These are phyloP conservation scores for Andrena flavipes DNA, from an alignment of 2,888 invertebrate species.

Conservation along the genomic window DNA sequence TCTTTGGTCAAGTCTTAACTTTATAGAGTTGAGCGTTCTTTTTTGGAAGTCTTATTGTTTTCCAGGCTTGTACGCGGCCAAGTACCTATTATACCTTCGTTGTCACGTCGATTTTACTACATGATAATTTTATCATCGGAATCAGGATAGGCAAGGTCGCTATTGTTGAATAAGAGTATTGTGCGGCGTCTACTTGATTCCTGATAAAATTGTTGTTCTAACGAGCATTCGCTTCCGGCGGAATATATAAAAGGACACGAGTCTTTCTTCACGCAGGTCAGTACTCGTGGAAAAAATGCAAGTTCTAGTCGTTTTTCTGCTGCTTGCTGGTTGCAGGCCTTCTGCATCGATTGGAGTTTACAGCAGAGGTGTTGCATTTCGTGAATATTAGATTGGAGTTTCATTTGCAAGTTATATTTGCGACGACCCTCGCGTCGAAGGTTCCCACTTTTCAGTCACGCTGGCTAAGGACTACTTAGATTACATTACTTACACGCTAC, in stretches of 20 bases:
- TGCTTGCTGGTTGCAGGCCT: slow-evolving; percentile 43
- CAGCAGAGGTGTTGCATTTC: slow-evolving; percentile 54
- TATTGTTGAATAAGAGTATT: slow-evolving; percentile 41
- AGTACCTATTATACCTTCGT: neutral
- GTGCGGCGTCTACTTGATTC: slow-evolving; percentile 46
- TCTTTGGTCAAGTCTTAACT: neutral
- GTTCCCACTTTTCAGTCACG: neutral
- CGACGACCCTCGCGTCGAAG: neutral
- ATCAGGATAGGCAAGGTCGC: slow-evolving; percentile 54
- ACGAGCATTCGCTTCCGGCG: slow-evolving; percentile 72
- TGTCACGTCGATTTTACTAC: neutral
- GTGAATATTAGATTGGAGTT: no score
- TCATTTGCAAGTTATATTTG: neutral
- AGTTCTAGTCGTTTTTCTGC: slow-evolving; percentile 34
- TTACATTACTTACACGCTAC: neutral
- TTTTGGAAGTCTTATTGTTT: neutral
- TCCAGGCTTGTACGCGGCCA: slow-evolving; percentile 4
- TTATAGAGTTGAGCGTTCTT: neutral
- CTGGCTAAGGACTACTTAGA: neutral
- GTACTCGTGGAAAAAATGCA: slow-evolving; percentile 57
- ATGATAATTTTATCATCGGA: slow-evolving; percentile 25
- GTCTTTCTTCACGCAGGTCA: slow-evolving; percentile 24
- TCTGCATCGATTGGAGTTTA: slow-evolving; percentile 40
- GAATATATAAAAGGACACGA: slow-evolving; percentile 61
- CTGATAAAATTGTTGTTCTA: slow-evolving; percentile 70